Evolutionary conservation across 2,113 vertebrate genomes (phyloP).

Genomic region (Cariama cristata): DNA sequence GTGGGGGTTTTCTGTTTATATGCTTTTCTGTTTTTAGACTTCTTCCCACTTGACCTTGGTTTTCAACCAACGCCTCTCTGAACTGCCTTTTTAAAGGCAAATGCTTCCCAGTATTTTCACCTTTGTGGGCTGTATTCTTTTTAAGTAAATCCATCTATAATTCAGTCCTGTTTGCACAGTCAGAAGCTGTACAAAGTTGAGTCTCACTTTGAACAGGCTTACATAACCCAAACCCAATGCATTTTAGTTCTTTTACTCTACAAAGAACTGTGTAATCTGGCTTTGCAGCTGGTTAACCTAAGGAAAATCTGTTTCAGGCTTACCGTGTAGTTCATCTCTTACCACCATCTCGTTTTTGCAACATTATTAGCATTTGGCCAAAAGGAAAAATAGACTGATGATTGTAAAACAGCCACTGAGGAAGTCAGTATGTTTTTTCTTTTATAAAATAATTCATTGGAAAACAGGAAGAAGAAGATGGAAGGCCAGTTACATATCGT

Average conservation of each 20-base stretch:
- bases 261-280: neutral
- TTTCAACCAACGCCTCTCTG: neutral
- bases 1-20: neutral
- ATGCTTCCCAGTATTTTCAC: neutral
- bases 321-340: neutral
- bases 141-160: neutral
- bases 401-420: neutral
- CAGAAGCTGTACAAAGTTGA: neutral
- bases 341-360: neutral
- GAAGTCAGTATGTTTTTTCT: neutral
- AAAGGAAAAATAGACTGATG: neutral
- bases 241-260: neutral
- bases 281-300: neutral
- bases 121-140: neutral
- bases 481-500: conserved; percentile 28
- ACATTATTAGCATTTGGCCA: neutral
- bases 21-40: neutral
- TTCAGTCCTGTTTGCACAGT: neutral
- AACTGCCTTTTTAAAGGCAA: neutral
- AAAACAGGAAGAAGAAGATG: neutral
- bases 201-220: neutral
- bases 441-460: conserved; percentile 8
- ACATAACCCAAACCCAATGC: neutral
- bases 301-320: neutral
- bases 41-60: neutral